phyloP scores from a whole-genome alignment of 2,797 vertebrate species.

The Decapterus maruadsi region DNA sequence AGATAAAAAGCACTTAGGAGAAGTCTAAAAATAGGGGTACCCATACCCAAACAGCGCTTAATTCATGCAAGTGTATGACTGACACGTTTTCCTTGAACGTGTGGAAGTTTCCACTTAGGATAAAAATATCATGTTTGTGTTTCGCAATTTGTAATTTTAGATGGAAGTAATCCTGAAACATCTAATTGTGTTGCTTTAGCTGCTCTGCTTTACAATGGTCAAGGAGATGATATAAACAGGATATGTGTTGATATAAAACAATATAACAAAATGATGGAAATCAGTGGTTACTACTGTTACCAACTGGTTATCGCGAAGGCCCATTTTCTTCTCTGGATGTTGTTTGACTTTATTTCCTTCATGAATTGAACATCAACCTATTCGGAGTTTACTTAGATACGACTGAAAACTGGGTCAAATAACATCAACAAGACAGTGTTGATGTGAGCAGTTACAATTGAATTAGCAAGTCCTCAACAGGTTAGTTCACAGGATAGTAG shows the following conservation, averaged over 20 bases:
- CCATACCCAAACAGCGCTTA: slow-evolving; percentile 52
- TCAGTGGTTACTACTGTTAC: neutral
- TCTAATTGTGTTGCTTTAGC: neutral
- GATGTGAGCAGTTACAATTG: slow-evolving; percentile 10
- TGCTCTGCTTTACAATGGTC: neutral
- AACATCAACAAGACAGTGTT: slow-evolving; percentile 3
- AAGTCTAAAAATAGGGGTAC: slow-evolving; percentile 60
- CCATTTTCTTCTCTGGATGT: neutral
- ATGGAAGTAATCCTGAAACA: slow-evolving; percentile 4
- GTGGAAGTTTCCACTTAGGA: slow-evolving; percentile 25
- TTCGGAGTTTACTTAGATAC: neutral
- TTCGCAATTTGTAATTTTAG: slow-evolving; percentile 15
- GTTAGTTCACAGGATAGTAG: neutral
- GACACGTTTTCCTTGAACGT: slow-evolving; percentile 32
- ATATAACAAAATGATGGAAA: neutral
- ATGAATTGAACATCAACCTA: neutral
- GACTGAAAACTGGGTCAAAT: neutral
- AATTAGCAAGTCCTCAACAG: slow-evolving; percentile 17
- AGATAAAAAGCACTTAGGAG: slow-evolving; percentile 55
- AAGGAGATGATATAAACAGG: neutral
- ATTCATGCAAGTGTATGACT: slow-evolving; percentile 46
- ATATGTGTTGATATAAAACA: neutral
- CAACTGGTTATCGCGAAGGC: neutral
- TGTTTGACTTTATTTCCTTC: neutral
- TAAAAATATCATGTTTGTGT: slow-evolving; percentile 38